Conservation (phyloP, 2,113 vertebrate genomes). For the Pitta sordida region DNA sequence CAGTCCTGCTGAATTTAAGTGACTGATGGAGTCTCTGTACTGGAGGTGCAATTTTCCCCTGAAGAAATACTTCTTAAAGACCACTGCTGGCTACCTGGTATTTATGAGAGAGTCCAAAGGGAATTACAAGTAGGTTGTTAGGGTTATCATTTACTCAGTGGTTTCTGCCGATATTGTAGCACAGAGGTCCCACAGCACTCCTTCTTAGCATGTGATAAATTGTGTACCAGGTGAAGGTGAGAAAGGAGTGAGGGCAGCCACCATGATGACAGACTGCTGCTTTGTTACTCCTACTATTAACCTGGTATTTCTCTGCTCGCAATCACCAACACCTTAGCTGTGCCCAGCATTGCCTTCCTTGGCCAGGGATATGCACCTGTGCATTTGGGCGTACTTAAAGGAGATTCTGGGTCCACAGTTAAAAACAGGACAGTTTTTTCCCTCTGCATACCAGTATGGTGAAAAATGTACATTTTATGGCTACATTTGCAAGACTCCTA, state of each 20-base stretch:
- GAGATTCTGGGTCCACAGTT: neutral
- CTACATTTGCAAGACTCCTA: neutral
- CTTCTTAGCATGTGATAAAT: slow-evolving; percentile 20
- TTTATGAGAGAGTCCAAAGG: slow-evolving; percentile 23
- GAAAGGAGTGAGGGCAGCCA: neutral
- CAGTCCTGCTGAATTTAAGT: slow-evolving; percentile 15
- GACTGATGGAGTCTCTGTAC: slow-evolving; percentile 22
- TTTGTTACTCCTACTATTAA: neutral
- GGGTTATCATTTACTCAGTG: slow-evolving; percentile 25
- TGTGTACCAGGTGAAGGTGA: neutral
- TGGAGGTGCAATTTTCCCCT: slow-evolving; percentile 14
- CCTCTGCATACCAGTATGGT: rapidly evolving
- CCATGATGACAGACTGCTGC: neutral
- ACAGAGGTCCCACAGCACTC: neutral
- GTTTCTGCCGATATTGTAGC: neutral
- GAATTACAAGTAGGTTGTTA: slow-evolving; percentile 9
- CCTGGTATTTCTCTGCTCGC: neutral
- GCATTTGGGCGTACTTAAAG: neutral
- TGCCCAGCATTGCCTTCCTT: neutral
- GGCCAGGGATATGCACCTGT: rapidly evolving
- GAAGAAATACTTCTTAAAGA: slow-evolving; percentile 30
- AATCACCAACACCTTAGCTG: neutral
- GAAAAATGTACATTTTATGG: neutral
- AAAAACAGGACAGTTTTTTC: neutral
- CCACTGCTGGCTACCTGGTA: neutral